Percentiles rank a stretch among this genome's conserved stretches.
These are phyloP conservation scores for Merluccius polli DNA, from an alignment of 2,797 vertebrate genomes.

Conservation along the genomic window DNA sequence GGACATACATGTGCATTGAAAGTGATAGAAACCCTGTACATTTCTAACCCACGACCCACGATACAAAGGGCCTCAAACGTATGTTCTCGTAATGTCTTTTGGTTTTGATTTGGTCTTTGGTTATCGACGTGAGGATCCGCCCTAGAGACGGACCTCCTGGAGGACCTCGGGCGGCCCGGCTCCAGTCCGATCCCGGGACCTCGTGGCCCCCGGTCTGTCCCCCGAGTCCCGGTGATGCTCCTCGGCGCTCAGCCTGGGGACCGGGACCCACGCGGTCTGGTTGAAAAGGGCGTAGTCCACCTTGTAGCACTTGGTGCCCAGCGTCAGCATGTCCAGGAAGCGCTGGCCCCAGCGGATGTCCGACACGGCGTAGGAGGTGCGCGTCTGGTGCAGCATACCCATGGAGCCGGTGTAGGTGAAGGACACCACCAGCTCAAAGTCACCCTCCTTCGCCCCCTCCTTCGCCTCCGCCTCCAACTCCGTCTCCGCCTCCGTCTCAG, in stretches of 20 bases:
- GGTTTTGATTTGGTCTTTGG: too few species aligned
- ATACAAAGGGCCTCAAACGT: too few species aligned
- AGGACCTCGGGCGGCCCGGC: conserved; percentile 25
- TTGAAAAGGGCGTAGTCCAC: conserved; percentile 89
- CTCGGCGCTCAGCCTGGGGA: conserved; percentile 83
- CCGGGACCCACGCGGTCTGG: conserved; percentile 80
- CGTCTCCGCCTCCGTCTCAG: background rate
- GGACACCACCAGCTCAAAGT: conserved; percentile 90
- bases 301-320: conserved; percentile 81
- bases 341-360: conserved; percentile 93
- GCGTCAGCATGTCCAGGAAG: conserved; percentile 83
- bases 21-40: too few species aligned
- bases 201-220: conserved; percentile 21
- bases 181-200: background rate
- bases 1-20: too few species aligned
- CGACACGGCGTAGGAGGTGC: conserved; percentile 82
- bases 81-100: background rate
- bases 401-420: conserved; percentile 93
- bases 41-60: too few species aligned
- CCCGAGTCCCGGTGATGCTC: conserved; percentile 44
- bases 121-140: too few species aligned
- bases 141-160: conserved; percentile 41
- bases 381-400: conserved; percentile 90
- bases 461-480: background rate
- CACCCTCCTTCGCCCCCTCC: conserved; percentile 71